Percentiles rank a stretch among this genome's conserved stretches.
phyloP scores from a whole-genome alignment of 2,113 vertebrate species.

The Papio anubis region DNA sequence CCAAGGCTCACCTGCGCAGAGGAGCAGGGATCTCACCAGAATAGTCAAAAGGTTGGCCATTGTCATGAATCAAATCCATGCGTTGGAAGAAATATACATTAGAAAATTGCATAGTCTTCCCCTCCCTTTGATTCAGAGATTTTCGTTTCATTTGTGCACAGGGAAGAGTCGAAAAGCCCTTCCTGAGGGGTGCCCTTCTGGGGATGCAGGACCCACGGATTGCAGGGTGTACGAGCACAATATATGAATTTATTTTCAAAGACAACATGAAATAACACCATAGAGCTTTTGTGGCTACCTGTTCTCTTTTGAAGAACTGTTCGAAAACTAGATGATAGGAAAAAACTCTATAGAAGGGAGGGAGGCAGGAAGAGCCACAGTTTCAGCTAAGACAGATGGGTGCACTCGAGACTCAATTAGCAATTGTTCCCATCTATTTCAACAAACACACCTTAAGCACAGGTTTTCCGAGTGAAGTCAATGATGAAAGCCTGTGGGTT shows the following conservation, averaged over 20 bases:
- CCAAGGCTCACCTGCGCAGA: conserved; percentile 47
- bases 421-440: not conserved
- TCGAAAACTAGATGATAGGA: not conserved
- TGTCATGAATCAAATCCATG: conserved; percentile 59
- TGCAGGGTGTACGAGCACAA: not conserved
- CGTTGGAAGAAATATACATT: not conserved
- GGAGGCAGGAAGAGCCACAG: not conserved
- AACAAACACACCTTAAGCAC: not conserved
- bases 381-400: not conserved
- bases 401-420: not conserved
- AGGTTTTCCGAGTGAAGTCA: not conserved
- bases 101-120: not conserved
- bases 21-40: conserved; percentile 57
- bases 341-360: not conserved
- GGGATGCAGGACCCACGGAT: not conserved
- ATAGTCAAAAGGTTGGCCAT: conserved; percentile 57
- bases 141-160: not conserved
- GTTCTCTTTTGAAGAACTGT: not conserved
- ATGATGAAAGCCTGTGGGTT: not conserved
- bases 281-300: not conserved
- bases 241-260: not conserved
- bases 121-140: not conserved
- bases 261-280: not conserved
- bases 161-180: not conserved
- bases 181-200: not conserved